phyloP scores from a whole-genome alignment of 2,113 vertebrate genomes.

The Nothobranchius kuhntae region DNA sequence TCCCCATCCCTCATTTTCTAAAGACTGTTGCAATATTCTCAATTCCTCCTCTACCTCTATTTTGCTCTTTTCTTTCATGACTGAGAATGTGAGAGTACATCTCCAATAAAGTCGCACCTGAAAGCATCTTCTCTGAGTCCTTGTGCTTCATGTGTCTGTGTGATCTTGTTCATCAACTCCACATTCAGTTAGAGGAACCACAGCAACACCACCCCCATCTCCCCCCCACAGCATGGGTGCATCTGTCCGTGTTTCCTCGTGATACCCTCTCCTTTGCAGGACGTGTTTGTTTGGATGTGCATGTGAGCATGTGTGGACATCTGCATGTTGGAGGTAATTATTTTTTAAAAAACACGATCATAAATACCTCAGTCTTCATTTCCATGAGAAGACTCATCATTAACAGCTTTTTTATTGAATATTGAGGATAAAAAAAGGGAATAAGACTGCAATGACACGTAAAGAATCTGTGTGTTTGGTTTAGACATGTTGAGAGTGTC shows the following conservation, averaged over 20 bases:
- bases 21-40: constrained; percentile 56
- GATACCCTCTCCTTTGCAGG: constrained; percentile 37
- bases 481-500: constrained; percentile 93
- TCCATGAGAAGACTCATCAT: background rate
- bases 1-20: constrained; percentile 37
- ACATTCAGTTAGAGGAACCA: constrained; percentile 57
- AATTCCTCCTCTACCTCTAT: constrained; percentile 50
- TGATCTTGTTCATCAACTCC: constrained; percentile 78
- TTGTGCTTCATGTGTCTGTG: constrained; percentile 84
- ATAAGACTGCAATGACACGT: constrained; percentile 35
- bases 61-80: constrained; percentile 55
- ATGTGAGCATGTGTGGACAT: constrained; percentile 56
- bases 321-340: constrained; percentile 34
- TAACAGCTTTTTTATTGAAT: background rate
- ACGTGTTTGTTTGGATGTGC: constrained; percentile 24
- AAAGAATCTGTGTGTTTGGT: constrained; percentile 66
- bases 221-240: constrained; percentile 65
- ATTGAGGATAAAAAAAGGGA: background rate
- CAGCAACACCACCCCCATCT: background rate
- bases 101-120: constrained; percentile 81
- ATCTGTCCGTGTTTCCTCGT: constrained; percentile 59
- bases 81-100: constrained; percentile 69
- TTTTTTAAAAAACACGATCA: constrained; percentile 13
- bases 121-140: constrained; percentile 83
- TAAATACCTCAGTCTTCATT: constrained; percentile 14